phyloP scores from a whole-genome alignment of 2,888 invertebrate species.

The Stenurella melanura region DNA sequence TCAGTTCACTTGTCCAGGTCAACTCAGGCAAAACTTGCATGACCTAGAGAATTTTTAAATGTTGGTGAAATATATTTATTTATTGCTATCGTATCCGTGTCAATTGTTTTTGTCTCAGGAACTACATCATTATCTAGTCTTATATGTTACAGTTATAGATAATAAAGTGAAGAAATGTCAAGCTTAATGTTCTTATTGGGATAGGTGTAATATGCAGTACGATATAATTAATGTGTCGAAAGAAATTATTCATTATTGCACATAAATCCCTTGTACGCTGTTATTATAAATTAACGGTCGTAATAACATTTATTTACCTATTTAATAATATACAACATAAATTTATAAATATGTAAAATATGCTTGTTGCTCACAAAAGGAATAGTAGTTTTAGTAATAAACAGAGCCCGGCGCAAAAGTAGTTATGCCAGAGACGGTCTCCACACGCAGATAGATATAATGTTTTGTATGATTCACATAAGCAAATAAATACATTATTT shows the following conservation, averaged over 20 bases:
- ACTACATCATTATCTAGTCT: slow-evolving; percentile 16
- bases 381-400: neutral
- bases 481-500: no score
- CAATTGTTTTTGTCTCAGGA: slow-evolving; percentile 26
- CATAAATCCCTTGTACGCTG: neutral
- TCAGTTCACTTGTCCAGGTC: slow-evolving; percentile 44
- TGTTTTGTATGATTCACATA: no score
- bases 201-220: neutral
- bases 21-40: slow-evolving; percentile 30
- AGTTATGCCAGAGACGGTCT: no score
- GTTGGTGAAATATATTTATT: slow-evolving; percentile 40
- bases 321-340: neutral
- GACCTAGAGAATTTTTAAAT: slow-evolving; percentile 44
- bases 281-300: neutral
- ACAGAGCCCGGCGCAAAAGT: no score
- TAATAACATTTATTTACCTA: neutral
- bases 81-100: slow-evolving; percentile 22
- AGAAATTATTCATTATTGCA: slow-evolving; percentile 6
- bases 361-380: neutral
- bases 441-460: no score
- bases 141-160: neutral
- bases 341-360: slow-evolving; percentile 1
- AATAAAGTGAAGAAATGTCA: slow-evolving; percentile 1
- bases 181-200: neutral
- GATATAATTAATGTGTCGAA: slow-evolving; percentile 18